Evolutionary conservation across 1,140 invertebrate genomes (phyloP).

Genomic region (Penaeus chinensis): DNA sequence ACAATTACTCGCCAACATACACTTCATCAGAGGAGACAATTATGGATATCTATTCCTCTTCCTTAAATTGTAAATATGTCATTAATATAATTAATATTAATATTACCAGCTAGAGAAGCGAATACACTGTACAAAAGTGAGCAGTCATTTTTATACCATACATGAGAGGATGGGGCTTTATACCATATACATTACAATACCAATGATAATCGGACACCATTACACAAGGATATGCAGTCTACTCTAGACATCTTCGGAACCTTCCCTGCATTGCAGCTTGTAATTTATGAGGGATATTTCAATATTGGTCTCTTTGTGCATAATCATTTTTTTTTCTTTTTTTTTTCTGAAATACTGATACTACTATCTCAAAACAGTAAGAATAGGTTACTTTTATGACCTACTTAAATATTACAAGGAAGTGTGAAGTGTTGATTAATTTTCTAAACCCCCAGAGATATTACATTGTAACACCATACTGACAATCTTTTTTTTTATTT

Average conservation of each 20-base stretch:
- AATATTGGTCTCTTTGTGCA: conserved; percentile 53
- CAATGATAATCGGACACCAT: conserved; percentile 56
- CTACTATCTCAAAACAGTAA: conserved; percentile 55
- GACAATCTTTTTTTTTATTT: conserved; percentile 13
- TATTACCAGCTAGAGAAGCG: conserved; percentile 52
- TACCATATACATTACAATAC: conserved; percentile 52
- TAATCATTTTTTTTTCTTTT: conserved; percentile 10
- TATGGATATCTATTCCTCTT: conserved; percentile 45
- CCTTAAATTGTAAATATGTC: conserved; percentile 51
- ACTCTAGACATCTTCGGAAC: conserved; percentile 57
- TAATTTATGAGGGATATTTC: conserved; percentile 58
- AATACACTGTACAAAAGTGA: conserved; percentile 61
- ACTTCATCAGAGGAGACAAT: conserved; percentile 40
- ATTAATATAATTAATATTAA: conserved; percentile 51
- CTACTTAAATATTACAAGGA: conserved; percentile 45
- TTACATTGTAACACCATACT: conserved; percentile 9
- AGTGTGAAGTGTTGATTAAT: conserved; percentile 45
- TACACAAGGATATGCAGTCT: conserved; percentile 57
- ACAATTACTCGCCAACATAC: conserved; percentile 51
- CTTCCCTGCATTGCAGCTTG: conserved; percentile 45
- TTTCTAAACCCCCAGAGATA: conserved; percentile 39
- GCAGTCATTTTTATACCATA: conserved; percentile 56
- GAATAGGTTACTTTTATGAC: conserved; percentile 42
- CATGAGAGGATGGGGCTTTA: conserved; percentile 60
- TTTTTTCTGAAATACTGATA: conserved; percentile 57